Percentiles rank a stretch among this genome's conserved stretches.
These are phyloP conservation scores for Typhlomys cinereus DNA, from an alignment of 2,113 vertebrate species.

Conservation along the genomic window DNA sequence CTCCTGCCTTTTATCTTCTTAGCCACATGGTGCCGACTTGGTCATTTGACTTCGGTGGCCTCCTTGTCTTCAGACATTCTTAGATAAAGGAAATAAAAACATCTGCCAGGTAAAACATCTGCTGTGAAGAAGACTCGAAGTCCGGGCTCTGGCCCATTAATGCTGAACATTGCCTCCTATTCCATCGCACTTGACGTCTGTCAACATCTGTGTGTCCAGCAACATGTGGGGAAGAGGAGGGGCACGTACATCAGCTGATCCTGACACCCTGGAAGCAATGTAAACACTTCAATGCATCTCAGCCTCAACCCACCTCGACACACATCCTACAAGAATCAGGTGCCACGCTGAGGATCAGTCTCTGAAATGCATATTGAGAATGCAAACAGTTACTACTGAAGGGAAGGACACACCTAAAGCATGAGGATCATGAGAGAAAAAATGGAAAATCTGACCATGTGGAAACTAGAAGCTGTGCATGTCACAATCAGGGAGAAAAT, in stretches of 20 bases:
- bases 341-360: neutral
- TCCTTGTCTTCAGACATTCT: neutral
- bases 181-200: no score
- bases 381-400: neutral
- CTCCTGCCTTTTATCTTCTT: neutral
- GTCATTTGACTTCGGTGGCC: neutral
- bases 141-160: neutral
- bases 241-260: rapidly evolving
- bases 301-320: neutral
- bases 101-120: neutral
- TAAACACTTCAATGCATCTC: neutral
- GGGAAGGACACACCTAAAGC: neutral
- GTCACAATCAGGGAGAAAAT: neutral
- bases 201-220: neutral
- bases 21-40: neutral
- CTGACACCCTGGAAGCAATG: neutral
- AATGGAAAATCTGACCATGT: neutral
- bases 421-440: neutral
- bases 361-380: neutral
- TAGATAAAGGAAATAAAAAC: neutral
- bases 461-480: neutral
- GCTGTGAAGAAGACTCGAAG: neutral
- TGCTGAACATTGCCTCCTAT: neutral
- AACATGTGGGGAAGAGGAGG: neutral
- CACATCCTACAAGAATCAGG: neutral